These are phyloP conservation scores for Eledone cirrhosa DNA, from an alignment of 2,888 invertebrate species.

Conservation along the genomic window DNA sequence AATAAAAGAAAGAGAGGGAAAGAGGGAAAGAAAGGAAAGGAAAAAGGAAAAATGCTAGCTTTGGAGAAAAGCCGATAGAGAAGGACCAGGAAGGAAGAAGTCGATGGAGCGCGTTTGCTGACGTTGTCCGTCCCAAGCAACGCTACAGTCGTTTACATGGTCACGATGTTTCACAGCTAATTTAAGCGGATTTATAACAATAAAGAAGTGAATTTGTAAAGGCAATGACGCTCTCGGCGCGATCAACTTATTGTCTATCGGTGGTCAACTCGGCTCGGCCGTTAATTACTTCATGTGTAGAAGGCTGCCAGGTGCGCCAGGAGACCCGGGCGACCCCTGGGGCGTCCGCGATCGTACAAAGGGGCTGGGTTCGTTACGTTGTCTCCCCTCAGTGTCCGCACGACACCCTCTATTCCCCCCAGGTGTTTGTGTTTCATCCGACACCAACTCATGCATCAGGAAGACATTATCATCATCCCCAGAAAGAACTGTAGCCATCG, in stretches of 20 bases:
- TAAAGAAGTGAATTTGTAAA: background rate
- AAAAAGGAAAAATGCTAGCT: background rate
- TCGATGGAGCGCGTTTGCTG: background rate
- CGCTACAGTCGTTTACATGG: background rate
- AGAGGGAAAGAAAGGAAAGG: background rate
- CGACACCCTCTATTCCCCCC: background rate
- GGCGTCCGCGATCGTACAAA: conserved; percentile 21
- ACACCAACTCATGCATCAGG: conserved; percentile 16
- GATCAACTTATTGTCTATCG: background rate
- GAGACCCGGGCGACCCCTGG: conserved; percentile 23
- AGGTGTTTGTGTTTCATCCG: conserved; percentile 24
- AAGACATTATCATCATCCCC: background rate
- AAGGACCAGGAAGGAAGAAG: background rate
- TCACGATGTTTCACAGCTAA: conserved; percentile 19
- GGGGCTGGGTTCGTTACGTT: conserved; percentile 9
- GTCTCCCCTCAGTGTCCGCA: conserved; percentile 3
- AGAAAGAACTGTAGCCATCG: too few species aligned
- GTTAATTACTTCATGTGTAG: conserved; percentile 11
- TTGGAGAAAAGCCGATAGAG: background rate
- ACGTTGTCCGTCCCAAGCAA: background rate
- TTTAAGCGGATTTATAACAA: conserved; percentile 21
- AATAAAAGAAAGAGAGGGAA: background rate
- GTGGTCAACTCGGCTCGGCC: conserved; percentile 14
- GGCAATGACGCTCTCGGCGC: conserved; percentile 10
- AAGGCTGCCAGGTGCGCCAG: conserved; percentile 21